Evolutionary conservation across 2,113 vertebrate genomes (phyloP), one percentile per base, ranked within the genome.

Genomic region (Myotis yumanensis): DNA sequence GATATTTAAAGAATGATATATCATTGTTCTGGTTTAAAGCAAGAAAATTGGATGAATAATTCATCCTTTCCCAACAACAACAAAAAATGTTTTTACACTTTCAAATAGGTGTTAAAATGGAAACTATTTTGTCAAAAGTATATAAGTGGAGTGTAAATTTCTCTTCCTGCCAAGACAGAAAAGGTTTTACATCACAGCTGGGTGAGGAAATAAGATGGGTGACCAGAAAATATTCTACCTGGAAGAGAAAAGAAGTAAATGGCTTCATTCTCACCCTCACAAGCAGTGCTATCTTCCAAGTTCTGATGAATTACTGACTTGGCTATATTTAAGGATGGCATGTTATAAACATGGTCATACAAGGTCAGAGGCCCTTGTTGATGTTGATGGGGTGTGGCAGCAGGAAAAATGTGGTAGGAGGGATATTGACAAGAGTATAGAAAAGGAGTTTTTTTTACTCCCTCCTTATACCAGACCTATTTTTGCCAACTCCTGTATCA

Each of bases 31-130:
- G 15, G 28, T 51, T 95, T 84, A 95, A 95, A 96, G 87, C 43
- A 96, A 97, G 80, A 97, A 97, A 96, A 94, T 93, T 88, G 30
- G 95, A 96, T 97, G 95, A 94, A 95, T 96, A 96, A 92, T 88
- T 92, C 97, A 97, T 95, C 79, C 85, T 64, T 54, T 32, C 35
- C 37, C 71, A 90, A 89, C 71, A 95, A 94, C 20, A 93, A 69
- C 52, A 86, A 79, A 97, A 97, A 97, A 96, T 64, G 1, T 93
- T 94, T 98, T 98, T 96, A 93, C 95, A 94, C 96, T 97, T 98
- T 96, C 76, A 97, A 97, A 91, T 76, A 97, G 81, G 93, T 96
- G 97, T 96, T 92, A 98, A 97, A 98, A 85, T 76, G 91, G 94
- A 79, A 97, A 95, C 62, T 91, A 85, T 2, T 30, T 25, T 97